Evolutionary conservation across 2,113 vertebrate species (phyloP).

Genomic region (Plestiodon gilberti): DNA sequence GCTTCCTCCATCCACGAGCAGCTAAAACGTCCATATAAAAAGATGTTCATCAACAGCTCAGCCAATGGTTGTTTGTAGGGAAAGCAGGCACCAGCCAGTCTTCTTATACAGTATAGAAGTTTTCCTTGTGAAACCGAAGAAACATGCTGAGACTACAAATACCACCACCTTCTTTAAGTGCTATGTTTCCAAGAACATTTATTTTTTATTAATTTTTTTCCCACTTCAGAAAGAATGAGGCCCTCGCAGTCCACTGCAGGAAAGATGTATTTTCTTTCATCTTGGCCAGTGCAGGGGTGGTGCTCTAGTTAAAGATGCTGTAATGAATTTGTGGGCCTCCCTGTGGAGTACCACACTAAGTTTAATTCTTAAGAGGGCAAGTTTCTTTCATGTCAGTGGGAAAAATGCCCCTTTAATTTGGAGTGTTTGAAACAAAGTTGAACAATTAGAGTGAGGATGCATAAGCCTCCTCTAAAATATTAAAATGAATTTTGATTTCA

Average conservation of each 20-base stretch:
- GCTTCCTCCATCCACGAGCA: background rate
- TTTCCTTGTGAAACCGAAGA: background rate
- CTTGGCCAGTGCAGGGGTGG: background rate
- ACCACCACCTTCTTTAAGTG: background rate
- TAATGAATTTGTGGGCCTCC: background rate
- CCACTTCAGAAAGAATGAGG: rapidly evolving
- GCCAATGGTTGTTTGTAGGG: background rate
- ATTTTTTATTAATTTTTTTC: background rate
- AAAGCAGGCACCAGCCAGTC: background rate
- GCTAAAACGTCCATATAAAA: too few species aligned
- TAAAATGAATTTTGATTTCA: background rate
- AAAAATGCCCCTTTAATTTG: background rate
- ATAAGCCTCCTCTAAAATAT: background rate
- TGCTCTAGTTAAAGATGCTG: background rate
- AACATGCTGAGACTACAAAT: background rate
- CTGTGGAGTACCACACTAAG: background rate
- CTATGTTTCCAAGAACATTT: background rate
- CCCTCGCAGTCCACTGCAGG: rapidly evolving
- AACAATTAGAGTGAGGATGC: background rate
- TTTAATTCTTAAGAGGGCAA: background rate
- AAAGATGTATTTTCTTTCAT: background rate
- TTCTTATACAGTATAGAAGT: background rate
- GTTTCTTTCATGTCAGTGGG: rapidly evolving
- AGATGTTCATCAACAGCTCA: background rate
- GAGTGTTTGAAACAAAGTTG: background rate